These are phyloP conservation scores for Acinonyx jubatus DNA, from an alignment of 2,113 vertebrate genomes.

Conservation along the genomic window DNA sequence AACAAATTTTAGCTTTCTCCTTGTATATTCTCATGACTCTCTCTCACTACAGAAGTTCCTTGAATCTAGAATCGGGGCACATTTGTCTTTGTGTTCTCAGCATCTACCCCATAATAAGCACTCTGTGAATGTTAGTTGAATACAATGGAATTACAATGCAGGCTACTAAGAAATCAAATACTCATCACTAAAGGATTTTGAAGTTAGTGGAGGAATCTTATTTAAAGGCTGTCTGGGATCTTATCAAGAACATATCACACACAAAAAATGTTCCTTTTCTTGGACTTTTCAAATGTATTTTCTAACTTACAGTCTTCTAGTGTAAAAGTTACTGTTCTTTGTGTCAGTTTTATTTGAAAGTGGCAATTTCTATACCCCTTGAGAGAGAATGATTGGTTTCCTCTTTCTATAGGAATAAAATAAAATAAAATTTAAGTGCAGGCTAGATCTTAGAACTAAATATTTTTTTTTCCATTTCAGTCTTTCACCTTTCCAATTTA, in stretches of 20 bases:
- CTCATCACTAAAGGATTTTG: not conserved
- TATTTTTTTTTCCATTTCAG: slow-evolving; percentile 9
- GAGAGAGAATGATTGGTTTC: slow-evolving; percentile 35
- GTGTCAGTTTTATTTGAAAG: slow-evolving; percentile 18
- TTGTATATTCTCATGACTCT: not conserved
- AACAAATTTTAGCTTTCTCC: not conserved
- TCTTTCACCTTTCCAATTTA: slow-evolving; percentile 31
- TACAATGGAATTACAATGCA: not conserved
- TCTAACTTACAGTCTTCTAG: not conserved
- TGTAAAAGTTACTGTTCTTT: not conserved
- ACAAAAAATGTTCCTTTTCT: not conserved
- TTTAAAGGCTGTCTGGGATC: not conserved
- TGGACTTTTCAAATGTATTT: slow-evolving; percentile 32
- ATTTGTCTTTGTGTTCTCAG: not conserved
- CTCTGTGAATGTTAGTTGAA: not conserved
- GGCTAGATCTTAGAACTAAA: slow-evolving; percentile 32
- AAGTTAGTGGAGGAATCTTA: not conserved
- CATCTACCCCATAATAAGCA: not conserved
- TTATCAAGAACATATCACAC: not conserved
- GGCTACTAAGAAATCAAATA: not conserved
- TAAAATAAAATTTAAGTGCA: slow-evolving; percentile 58
- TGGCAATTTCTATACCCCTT: slow-evolving; percentile 37
- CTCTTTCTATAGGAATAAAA: slow-evolving; percentile 9
- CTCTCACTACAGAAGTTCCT: not conserved
- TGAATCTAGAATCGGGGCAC: not conserved